Percentiles rank a stretch among this genome's conserved stretches.
These are phyloP conservation scores for Sinohyriopsis cumingii DNA, from an alignment of 2,888 invertebrate species.

Conservation along the genomic window DNA sequence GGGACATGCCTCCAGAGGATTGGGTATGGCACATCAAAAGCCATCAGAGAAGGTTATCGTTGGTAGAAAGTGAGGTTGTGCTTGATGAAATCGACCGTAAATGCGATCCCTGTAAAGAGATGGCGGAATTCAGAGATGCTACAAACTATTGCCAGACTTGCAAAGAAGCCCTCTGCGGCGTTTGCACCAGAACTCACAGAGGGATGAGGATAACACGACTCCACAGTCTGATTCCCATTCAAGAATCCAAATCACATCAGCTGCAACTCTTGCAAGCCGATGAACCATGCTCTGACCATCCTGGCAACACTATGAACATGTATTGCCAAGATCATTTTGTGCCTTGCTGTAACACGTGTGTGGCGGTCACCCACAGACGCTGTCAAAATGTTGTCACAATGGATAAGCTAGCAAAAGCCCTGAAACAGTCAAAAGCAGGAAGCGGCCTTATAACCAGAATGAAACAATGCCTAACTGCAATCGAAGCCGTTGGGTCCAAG, in stretches of 20 bases:
- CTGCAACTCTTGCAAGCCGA: slow-evolving; percentile 26
- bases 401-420: slow-evolving; percentile 23
- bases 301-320: slow-evolving; percentile 32
- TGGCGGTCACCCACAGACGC: slow-evolving; percentile 27
- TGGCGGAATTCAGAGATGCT: slow-evolving; percentile 24
- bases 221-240: slow-evolving; percentile 37
- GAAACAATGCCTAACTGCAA: slow-evolving; percentile 23
- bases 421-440: slow-evolving; percentile 25
- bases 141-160: slow-evolving; percentile 40
- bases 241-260: slow-evolving; percentile 25
- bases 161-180: slow-evolving; percentile 30
- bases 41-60: no score
- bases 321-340: slow-evolving; percentile 36
- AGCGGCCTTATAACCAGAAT: slow-evolving; percentile 23
- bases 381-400: slow-evolving; percentile 30
- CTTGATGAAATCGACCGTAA: slow-evolving; percentile 5
- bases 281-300: slow-evolving; percentile 35
- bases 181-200: slow-evolving; percentile 39
- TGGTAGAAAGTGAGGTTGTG: no score
- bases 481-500: slow-evolving; percentile 14
- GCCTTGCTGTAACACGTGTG: slow-evolving; percentile 32
- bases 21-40: no score
- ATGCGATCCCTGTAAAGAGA: slow-evolving; percentile 36
- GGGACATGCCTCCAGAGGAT: no score
- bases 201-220: slow-evolving; percentile 34